Evolutionary conservation across 2,113 vertebrate genomes (phyloP).

Genomic region (Bujurquina vittata): DNA sequence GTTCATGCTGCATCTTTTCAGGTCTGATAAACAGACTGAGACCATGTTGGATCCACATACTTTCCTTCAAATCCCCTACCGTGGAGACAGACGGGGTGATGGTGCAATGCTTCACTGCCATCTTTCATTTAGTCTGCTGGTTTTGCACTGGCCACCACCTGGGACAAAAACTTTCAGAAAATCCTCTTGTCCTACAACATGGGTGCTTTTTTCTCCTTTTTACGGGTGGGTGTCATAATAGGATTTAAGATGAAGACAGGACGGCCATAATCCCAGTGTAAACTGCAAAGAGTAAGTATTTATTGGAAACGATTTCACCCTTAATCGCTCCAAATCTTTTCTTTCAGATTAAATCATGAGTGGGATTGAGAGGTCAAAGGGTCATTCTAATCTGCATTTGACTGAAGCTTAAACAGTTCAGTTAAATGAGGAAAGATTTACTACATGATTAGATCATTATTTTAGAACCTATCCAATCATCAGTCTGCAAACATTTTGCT

Average conservation of each 20-base stretch:
- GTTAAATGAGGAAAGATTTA: background rate
- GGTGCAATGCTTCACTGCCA: conserved; percentile 1
- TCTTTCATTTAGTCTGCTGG: conserved; percentile 1
- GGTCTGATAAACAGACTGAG: conserved; percentile 17
- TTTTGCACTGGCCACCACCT: background rate
- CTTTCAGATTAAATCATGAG: conserved; percentile 16
- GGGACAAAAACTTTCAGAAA: conserved; percentile 1
- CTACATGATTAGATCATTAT: background rate
- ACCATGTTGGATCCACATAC: background rate
- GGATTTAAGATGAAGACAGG: conserved; percentile 33
- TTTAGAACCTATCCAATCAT: background rate
- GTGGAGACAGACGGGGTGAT: conserved; percentile 1
- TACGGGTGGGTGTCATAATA: background rate
- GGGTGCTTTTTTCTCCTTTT: background rate
- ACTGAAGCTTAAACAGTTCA: background rate
- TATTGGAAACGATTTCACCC: conserved; percentile 8
- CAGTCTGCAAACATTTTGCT: too few relatives aligned
- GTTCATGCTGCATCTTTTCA: conserved; percentile 3
- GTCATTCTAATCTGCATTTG: background rate
- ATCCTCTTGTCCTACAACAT: background rate
- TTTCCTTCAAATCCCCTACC: background rate
- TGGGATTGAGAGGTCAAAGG: background rate
- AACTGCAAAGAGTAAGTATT: conserved; percentile 24
- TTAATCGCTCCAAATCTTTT: conserved; percentile 30
- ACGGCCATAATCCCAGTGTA: conserved; percentile 14